Evolutionary conservation across 2,888 invertebrate genomes (phyloP), one percentile per base, ranked within the genome.

Genomic region (Nephrotoma guestfalica): DNA sequence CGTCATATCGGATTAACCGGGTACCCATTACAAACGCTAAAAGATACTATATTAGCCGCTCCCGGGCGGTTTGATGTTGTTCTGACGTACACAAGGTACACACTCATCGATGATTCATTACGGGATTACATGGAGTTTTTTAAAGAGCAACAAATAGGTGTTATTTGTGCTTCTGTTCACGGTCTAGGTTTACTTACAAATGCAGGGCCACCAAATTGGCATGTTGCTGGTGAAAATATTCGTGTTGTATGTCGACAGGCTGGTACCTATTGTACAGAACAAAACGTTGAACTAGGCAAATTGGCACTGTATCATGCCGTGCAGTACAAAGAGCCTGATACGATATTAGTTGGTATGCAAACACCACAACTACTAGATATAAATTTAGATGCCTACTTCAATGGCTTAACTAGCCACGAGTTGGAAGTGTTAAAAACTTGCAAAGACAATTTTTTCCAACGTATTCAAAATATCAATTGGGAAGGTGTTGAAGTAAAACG

Each of bases 1-100:
- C 94, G 93, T 87, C 95, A 93, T 90, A 97, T 98, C 88, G 98
- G 98, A 0, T 91, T 98, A 9, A 97, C 98, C 0, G 96, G 96
- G 18, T 98, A 98, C 91, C 96, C 97, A 18, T 91, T 98, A 7
- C 94, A 94, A 0, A 92, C 94, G 41, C 92, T 98, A 89, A 95
- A 95, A 91, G 95, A 96, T 88, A 93, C 96, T 83, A 91, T 97
- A 6, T 94, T 95, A 89, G 93, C 92, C 87, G 94, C 93, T 0
- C 92, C 92, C 0, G 91, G 90, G 89, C 89, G 90, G 86, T 89
- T 91, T 87, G 89, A 91, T 89, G 91, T 94, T 1, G 91, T 97
- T 30, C 92, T 98, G 18, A 94, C 95, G 0, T 98, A 98, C 90
- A 93, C 96, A 5, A 94, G 97, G 88, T 94, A 95, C 42, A 96